These are phyloP conservation scores for Sabatieria punctata DNA, from an alignment of 2,888 invertebrate species.

Conservation along the genomic window DNA sequence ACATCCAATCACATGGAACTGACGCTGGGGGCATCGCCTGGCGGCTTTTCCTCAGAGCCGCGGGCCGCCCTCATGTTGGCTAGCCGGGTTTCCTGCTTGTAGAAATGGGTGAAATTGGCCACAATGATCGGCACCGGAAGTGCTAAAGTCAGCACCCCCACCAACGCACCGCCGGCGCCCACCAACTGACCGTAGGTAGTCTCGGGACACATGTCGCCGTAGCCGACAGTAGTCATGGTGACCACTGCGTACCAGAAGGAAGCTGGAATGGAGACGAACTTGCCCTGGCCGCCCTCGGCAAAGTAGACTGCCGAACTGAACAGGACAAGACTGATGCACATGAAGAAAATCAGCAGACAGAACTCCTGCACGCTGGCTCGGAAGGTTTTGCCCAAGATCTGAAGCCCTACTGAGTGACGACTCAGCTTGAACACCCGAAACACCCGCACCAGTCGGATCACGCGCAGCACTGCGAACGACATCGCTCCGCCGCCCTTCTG, in stretches of 20 bases:
- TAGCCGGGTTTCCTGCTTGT: slow-evolving; percentile 31
- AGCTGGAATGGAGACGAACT: slow-evolving; percentile 13
- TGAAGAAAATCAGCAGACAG: slow-evolving; percentile 37
- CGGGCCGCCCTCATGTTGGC: slow-evolving; percentile 20
- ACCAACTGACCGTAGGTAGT: slow-evolving; percentile 34
- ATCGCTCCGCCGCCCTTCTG: slow-evolving; percentile 33
- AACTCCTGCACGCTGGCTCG: slow-evolving; percentile 38
- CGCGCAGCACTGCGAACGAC: slow-evolving; percentile 38
- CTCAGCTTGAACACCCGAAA: slow-evolving; percentile 38
- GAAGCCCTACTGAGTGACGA: slow-evolving; percentile 39
- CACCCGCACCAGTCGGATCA: slow-evolving; percentile 34
- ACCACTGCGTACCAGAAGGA: slow-evolving; percentile 26
- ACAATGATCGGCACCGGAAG: slow-evolving; percentile 39
- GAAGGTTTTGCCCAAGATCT: slow-evolving; percentile 39
- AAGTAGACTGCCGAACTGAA: slow-evolving; percentile 39
- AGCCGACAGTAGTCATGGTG: slow-evolving; percentile 31
- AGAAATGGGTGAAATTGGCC: slow-evolving; percentile 38
- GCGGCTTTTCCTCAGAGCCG: too few relatives aligned
- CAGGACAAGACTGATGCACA: slow-evolving; percentile 35
- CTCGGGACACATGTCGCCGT: slow-evolving; percentile 33
- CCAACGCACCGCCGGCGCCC: slow-evolving; percentile 35
- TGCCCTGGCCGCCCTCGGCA: slow-evolving; percentile 33
- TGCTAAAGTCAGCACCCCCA: slow-evolving; percentile 37
- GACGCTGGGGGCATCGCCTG: too few relatives aligned
- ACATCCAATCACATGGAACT: too few relatives aligned